These are phyloP conservation scores for Oeneis ivallda DNA, from an alignment of 2,888 invertebrate genomes.

Conservation along the genomic window DNA sequence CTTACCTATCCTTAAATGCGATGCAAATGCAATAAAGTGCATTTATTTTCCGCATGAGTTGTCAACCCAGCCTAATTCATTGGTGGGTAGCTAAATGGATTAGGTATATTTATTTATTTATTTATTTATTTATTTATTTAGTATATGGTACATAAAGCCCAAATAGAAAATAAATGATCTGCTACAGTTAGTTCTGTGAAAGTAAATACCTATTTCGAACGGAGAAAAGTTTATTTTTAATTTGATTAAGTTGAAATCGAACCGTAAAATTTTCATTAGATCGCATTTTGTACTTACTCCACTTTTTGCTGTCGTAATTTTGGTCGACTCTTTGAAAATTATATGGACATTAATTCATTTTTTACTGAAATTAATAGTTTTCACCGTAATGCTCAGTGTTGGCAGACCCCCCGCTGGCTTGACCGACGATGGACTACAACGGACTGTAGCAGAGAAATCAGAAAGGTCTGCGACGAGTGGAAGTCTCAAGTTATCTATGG, in stretches of 20 bases:
- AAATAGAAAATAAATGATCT: not conserved
- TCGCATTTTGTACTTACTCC: conserved; percentile 15
- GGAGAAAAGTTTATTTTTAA: conserved; percentile 20
- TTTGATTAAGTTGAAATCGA: conserved; percentile 15
- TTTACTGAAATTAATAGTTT: not conserved
- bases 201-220: conserved; percentile 28
- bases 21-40: no score
- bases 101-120: no score
- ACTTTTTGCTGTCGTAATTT: not conserved
- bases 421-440: no score
- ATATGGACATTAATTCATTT: not conserved
- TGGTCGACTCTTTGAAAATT: not conserved
- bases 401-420: no score
- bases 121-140: no score
- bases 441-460: no score
- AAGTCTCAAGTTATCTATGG: no score
- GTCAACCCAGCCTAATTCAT: not conserved
- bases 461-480: no score
- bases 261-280: conserved; percentile 35
- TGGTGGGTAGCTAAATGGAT: not conserved
- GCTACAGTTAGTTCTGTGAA: conserved; percentile 32
- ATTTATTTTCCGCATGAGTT: no score
- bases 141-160: no score
- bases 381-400: not conserved
- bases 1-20: no score